Evolutionary conservation across 2,888 invertebrate species (phyloP).

Genomic region (Gisinianus flammeolus): DNA sequence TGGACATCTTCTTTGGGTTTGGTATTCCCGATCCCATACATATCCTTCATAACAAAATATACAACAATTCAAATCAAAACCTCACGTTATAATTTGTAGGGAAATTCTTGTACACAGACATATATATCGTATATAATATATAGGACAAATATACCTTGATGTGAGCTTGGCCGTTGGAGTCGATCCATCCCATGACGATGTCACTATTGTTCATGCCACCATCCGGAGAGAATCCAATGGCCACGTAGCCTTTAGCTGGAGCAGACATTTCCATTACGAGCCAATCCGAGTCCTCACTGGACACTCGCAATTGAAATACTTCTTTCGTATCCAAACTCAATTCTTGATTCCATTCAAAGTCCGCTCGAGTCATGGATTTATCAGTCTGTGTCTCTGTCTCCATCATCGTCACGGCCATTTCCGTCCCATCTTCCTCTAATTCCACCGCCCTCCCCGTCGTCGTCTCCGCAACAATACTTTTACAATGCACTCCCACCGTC

Average conservation of each 20-base stretch:
- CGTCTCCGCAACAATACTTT: too few species aligned
- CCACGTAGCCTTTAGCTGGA: slow-evolving; percentile 82
- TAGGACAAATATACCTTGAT: slow-evolving; percentile 26
- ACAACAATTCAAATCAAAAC: not conserved
- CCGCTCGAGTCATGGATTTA: too few species aligned
- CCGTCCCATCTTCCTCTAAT: too few species aligned
- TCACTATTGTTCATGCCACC: slow-evolving; percentile 83
- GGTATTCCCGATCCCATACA: slow-evolving; percentile 56
- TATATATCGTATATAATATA: not conserved
- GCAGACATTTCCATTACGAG: slow-evolving; percentile 84
- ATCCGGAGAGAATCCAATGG: slow-evolving; percentile 82
- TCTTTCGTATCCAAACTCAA: not conserved
- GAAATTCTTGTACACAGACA: not conserved
- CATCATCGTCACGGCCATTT: too few species aligned
- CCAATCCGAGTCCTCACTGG: slow-evolving; percentile 66
- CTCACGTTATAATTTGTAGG: not conserved
- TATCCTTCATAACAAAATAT: slow-evolving; percentile 58
- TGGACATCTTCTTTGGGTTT: slow-evolving; percentile 59
- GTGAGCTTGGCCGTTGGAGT: slow-evolving; percentile 63
- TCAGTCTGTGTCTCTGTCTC: too few species aligned
- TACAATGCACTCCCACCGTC: too few species aligned
- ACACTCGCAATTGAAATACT: not conserved
- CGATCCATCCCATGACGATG: slow-evolving; percentile 89
- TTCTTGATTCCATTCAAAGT: not conserved
- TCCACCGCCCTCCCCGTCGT: too few species aligned